Base-by-base conservation (phyloP, 1,140 invertebrate species). In the Neelides sp. region DNA sequence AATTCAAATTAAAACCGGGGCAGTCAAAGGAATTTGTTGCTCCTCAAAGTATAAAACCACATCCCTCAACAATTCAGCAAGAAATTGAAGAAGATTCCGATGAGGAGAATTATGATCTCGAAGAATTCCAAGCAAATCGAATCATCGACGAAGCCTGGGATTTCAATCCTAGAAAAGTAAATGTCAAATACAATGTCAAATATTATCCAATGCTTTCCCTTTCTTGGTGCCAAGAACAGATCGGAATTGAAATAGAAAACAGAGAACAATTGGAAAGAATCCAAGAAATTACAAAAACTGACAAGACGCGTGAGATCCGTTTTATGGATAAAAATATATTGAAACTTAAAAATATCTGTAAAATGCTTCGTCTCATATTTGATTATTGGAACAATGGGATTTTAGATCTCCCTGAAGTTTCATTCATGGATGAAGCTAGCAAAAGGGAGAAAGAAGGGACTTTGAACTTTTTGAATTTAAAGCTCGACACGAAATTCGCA, bases 71-170 rank as follows among this genome's bases (percentile, higher is more conserved):
- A 34, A 10, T 15, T 8, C 30, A 36, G 12, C 4, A 39, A 30
- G 48, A 50, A n/a, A 26, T n/a, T 15, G 40, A 22, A 5, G 28
- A 37, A 35, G 20, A 40, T n/a, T n/a, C n/a, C 4, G 39, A 50
- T n/a, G 48, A 58, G 30, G 43, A 35, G 22, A 26, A 58, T 12
- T 53, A 50, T 34, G 47, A 57, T 23, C 36, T 54, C 36, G 39
- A 54, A 3, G 56, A 58, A 27, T 27, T 57, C 8, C 23, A 44
- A 36, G 37, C 26, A 13, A 23, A 51, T 17, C 41, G 54, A 3
- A 24, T 55, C n/a, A 28, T 8, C 7, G 43, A 45, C 3, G 48
- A 49, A 32, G 46, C 41, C 3, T 4, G 22, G 17, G 7, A 24
- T n/a, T 35, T 22, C 12, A 22, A 30, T 4, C 13, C 3, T 8